These are phyloP conservation scores for Schlechtendalia chinensis DNA, from an alignment of 1,140 invertebrate genomes.

Conservation along the genomic window DNA sequence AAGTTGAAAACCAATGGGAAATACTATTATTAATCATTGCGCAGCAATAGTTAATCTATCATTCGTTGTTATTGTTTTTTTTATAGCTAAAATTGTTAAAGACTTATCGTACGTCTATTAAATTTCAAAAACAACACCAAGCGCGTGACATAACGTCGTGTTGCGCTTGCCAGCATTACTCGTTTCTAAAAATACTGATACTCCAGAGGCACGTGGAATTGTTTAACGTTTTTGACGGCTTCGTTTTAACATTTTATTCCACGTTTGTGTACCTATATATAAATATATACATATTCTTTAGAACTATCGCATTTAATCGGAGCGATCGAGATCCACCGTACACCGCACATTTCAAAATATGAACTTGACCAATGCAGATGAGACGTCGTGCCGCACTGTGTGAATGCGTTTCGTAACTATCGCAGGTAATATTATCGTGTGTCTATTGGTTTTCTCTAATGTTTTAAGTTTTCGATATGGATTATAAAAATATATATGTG, in stretches of 20 bases:
- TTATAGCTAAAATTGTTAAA: no score
- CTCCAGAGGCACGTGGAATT: constrained; percentile 41
- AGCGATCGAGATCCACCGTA: no score
- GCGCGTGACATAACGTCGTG: not conserved
- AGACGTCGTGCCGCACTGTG: no score
- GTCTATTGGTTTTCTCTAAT: not conserved
- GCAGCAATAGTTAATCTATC: no score
- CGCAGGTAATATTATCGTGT: not conserved
- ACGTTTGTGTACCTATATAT: not conserved
- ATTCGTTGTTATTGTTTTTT: no score
- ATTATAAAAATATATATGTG: no score
- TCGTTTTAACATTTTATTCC: not conserved
- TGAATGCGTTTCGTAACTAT: not conserved
- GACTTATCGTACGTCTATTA: not conserved
- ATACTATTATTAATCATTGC: no score
- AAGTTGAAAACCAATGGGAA: no score
- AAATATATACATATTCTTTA: no score
- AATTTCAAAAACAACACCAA: not conserved
- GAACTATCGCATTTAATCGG: no score
- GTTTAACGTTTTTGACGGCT: constrained; percentile 8
- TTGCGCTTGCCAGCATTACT: constrained; percentile 25
- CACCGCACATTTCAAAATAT: no score
- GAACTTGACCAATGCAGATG: no score
- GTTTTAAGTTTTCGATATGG: not conserved
- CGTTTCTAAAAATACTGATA: constrained; percentile 44